phyloP scores from a whole-genome alignment of 2,888 invertebrate species.

The Leistus spinibarbis region DNA sequence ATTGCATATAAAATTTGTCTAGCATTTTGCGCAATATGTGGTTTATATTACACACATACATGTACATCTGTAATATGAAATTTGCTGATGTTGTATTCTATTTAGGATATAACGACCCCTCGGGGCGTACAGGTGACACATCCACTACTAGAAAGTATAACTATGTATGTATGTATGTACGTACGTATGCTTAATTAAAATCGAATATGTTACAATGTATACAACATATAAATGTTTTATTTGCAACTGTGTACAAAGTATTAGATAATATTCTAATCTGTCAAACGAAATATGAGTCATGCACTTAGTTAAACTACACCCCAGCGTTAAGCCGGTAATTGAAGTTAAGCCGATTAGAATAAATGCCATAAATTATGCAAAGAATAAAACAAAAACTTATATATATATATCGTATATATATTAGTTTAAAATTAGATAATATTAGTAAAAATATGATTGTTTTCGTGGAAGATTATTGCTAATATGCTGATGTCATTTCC shows the following conservation, averaged over 20 bases:
- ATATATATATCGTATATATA: background rate
- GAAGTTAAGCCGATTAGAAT: background rate
- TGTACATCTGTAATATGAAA: background rate
- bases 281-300: background rate
- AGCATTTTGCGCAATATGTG: background rate
- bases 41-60: background rate
- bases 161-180: background rate
- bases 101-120: background rate
- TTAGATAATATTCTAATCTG: background rate
- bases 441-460: background rate
- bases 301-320: no score
- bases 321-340: background rate
- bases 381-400: background rate
- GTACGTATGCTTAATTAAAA: background rate
- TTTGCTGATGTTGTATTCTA: background rate
- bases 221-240: no score
- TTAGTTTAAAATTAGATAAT: background rate
- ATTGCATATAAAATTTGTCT: no score
- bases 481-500: slow-evolving; percentile 8
- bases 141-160: background rate
- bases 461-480: background rate
- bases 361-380: background rate
- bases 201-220: no score
- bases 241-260: no score
- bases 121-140: background rate